phyloP scores from a whole-genome alignment of 2,888 invertebrate genomes.

The Campoplex nolae region DNA sequence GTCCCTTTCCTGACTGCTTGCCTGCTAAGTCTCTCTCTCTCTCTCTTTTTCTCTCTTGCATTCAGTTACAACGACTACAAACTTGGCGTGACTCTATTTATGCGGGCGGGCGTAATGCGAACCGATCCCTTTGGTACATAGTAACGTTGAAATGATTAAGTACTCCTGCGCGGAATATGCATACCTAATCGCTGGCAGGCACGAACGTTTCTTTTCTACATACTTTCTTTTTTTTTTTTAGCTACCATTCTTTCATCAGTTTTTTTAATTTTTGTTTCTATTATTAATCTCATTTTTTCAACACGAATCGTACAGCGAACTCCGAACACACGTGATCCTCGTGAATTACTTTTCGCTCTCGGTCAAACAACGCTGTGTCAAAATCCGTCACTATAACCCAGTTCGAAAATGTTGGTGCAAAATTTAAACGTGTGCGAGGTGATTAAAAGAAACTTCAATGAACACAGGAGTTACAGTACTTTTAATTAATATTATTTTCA shows the following conservation, averaged over 20 bases:
- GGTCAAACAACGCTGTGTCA: not conserved
- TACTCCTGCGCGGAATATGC: constrained; percentile 70
- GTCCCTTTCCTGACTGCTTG: not conserved
- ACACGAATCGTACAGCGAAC: constrained; percentile 34
- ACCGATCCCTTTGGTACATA: constrained; percentile 67
- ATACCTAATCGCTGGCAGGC: constrained; percentile 69
- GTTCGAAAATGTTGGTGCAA: not conserved
- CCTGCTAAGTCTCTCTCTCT: not conserved
- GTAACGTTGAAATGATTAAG: constrained; percentile 70
- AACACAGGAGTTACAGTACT: not conserved
- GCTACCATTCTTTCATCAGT: constrained; percentile 21
- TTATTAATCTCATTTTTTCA: constrained; percentile 34
- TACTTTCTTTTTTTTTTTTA: not conserved
- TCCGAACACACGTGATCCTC: constrained; percentile 16
- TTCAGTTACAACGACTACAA: constrained; percentile 35
- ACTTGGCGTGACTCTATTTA: constrained; percentile 71
- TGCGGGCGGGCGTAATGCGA: constrained; percentile 68
- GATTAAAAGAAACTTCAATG: not conserved
- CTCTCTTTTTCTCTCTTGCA: constrained; percentile 8
- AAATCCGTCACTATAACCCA: not conserved
- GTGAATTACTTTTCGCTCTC: constrained; percentile 27
- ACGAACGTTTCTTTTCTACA: constrained; percentile 59
- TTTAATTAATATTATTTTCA: not conserved
- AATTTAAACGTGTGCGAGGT: not conserved
- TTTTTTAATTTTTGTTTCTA: constrained; percentile 24